phyloP scores from a whole-genome alignment of 2,797 vertebrate species.

The Crenichthys baileyi region DNA sequence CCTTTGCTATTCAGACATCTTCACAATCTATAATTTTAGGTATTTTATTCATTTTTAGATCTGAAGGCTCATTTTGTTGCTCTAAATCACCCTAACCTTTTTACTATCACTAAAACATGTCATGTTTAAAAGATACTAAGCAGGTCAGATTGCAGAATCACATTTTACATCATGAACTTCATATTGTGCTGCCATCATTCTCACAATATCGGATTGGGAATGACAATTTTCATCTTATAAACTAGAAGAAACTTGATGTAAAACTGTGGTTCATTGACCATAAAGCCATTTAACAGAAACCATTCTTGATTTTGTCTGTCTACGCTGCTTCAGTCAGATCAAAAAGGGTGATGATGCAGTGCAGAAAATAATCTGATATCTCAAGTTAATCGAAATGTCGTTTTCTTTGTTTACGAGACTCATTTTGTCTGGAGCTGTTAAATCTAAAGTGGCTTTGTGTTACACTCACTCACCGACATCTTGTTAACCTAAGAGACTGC shows the following conservation, averaged over 20 bases:
- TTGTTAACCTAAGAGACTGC: slow-evolving; percentile 1
- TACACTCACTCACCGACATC: not conserved
- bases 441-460: not conserved
- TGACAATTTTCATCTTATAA: not conserved
- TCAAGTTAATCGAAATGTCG: not conserved
- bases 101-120: not conserved
- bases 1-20: not conserved
- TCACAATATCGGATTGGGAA: not conserved
- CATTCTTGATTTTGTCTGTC: not conserved
- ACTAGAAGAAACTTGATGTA: not conserved
- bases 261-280: not conserved
- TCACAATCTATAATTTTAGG: not conserved
- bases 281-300: not conserved
- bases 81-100: not conserved
- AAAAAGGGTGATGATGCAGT: slow-evolving; percentile 12
- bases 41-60: not conserved
- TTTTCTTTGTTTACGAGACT: not conserved
- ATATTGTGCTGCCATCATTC: not conserved
- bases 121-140: not conserved
- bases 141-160: not conserved
- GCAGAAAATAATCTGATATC: not conserved
- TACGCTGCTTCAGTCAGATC: not conserved
- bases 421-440: slow-evolving; percentile 10
- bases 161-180: not conserved
- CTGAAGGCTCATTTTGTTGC: not conserved